Percentiles rank a stretch among this genome's conserved stretches.
These are phyloP conservation scores for Coryphaenoides rupestris DNA, from an alignment of 2,113 vertebrate species.

Conservation along the genomic window DNA sequence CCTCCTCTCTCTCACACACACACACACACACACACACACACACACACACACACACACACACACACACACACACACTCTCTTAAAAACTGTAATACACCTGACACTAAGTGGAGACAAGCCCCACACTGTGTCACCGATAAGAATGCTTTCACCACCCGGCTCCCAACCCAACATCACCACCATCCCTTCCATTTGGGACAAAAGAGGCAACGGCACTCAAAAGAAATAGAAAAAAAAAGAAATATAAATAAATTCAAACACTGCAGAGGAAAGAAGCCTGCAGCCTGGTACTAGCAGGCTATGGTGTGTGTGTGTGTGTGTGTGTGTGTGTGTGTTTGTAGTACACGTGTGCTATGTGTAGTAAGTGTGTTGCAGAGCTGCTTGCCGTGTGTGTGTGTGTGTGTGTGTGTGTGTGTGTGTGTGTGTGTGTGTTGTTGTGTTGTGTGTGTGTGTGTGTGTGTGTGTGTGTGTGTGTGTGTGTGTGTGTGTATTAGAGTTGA, in stretches of 20 bases:
- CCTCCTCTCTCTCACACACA: background rate
- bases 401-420: too few relatives aligned
- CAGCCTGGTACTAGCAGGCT: too few relatives aligned
- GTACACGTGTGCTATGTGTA: too few relatives aligned
- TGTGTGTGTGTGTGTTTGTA: too few relatives aligned
- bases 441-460: slow-evolving; percentile 14
- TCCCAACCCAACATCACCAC: slow-evolving; percentile 11
- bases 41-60: background rate
- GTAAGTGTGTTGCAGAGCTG: too few relatives aligned
- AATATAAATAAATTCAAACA: background rate
- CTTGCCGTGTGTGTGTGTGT: too few relatives aligned
- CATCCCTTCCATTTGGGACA: slow-evolving; percentile 27
- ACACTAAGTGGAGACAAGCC: slow-evolving; percentile 39
- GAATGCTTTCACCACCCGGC: slow-evolving; percentile 26
- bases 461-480: slow-evolving; percentile 17
- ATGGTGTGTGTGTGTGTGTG: too few relatives aligned
- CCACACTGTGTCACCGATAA: slow-evolving; percentile 35
- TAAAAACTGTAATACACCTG: slow-evolving; percentile 38
- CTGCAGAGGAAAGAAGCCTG: too few relatives aligned
- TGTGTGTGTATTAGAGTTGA: slow-evolving; percentile 35
- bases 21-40: too few relatives aligned
- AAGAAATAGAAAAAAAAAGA: slow-evolving; percentile 30
- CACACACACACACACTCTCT: background rate
- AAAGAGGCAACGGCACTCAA: slow-evolving; percentile 24
- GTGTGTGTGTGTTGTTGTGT: too few relatives aligned